A percentile compares a stretch with the other conserved stretches of the same genome.
These are phyloP conservation scores for Xestia c-nigrum DNA, from an alignment of 2,888 invertebrate species.

Conservation along the genomic window DNA sequence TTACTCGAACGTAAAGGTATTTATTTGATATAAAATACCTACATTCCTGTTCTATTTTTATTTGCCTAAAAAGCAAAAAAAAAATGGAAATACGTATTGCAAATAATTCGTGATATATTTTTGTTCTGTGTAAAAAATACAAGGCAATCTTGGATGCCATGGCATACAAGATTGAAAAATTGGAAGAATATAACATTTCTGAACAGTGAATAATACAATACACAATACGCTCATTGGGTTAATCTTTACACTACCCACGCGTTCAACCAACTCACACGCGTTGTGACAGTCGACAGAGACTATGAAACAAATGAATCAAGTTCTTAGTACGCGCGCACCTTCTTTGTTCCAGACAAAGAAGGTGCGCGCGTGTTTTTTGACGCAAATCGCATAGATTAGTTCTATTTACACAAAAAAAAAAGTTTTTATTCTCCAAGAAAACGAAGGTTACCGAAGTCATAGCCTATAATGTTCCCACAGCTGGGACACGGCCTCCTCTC, in stretches of 20 bases:
- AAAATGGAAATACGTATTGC: not conserved
- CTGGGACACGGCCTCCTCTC: too few relatives aligned
- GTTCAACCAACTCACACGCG: not conserved
- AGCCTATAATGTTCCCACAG: too few relatives aligned
- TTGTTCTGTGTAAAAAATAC: not conserved
- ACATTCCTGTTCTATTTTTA: conserved; percentile 16
- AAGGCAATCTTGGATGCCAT: too few relatives aligned
- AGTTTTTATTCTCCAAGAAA: not conserved
- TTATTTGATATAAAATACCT: not conserved
- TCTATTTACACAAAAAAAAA: not conserved
- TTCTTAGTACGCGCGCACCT: not conserved
- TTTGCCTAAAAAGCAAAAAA: not conserved
- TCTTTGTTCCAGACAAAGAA: not conserved
- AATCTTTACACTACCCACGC: not conserved
- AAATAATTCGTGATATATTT: not conserved
- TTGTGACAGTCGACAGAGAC: not conserved
- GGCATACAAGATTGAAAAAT: not conserved
- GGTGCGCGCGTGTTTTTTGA: not conserved
- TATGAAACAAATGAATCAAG: not conserved
- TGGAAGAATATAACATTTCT: too few relatives aligned
- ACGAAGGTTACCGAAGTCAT: too few relatives aligned
- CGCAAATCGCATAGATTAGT: not conserved
- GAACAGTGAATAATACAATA: not conserved
- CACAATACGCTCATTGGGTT: not conserved
- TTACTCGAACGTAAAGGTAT: not conserved